Base-by-base conservation (phyloP, 2,888 invertebrate species). In the Micoletzkya japonica region DNA sequence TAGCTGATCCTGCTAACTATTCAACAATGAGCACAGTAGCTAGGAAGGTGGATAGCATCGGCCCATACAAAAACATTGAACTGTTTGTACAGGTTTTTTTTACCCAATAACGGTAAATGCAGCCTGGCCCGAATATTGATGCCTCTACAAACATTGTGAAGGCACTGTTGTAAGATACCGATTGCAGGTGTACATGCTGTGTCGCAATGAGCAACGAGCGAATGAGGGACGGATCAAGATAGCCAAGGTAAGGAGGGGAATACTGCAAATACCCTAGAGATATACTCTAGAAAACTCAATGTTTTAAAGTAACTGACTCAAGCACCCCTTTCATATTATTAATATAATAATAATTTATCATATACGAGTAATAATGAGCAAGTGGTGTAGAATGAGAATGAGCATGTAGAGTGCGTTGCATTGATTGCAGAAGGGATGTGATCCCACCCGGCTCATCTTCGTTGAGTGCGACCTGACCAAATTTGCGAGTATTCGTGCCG, bases 141-240 rank as follows among this genome's bases (percentile, higher is more conserved):
- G n/a, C n/a, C n/a, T n/a, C n/a, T n/a, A n/a, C n/a, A n/a, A n/a
- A n/a, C n/a, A n/a, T n/a, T n/a, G n/a, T n/a, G n/a, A n/a, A n/a
- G n/a, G n/a, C n/a, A n/a, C n/a, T n/a, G n/a, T n/a, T n/a, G n/a
- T n/a, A n/a, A 14, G 6, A 6, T 52, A n/a, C 28, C 36, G 36
- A 17, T 54, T 71, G 26, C 50, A 80, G 76, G 79, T 81, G 17
- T 85, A 86, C 75, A 77, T 85, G 81, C 69, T 83, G 14, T 84
- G 84, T 68, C 74, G 85, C 20, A 74, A 59, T 64, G 77, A 77
- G 61, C 76, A 81, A 32, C 73, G 74, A 7, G 83, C 81, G 2
- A 74, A 76, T 32, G 79, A 78, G 20, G 82, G 82, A 3, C 72
- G 70, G 34, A 63, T 76, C 20, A 67, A 76, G 32, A 74, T 84